Percentiles rank a stretch among this genome's conserved stretches.
Conservation (phyloP, 1,140 invertebrate species). For the Achatina immaculata region DNA sequence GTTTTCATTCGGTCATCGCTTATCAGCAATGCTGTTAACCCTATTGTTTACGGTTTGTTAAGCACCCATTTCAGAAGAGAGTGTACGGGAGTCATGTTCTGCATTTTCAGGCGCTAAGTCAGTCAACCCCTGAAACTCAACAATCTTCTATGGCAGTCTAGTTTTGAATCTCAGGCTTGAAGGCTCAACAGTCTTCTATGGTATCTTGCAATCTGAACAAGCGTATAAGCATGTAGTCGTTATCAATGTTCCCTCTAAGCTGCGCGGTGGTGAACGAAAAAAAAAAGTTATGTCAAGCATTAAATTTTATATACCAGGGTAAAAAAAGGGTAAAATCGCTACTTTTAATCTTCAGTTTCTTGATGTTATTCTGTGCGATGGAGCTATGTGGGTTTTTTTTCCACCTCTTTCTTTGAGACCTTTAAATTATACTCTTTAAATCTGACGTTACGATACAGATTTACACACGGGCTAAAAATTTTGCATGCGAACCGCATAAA, state of each 20-base stretch:
- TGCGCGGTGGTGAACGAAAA: background rate
- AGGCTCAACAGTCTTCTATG: background rate
- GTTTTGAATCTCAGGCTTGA: background rate
- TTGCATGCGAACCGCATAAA: too few relatives aligned
- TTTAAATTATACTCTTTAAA: too few relatives aligned
- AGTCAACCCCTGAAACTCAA: background rate
- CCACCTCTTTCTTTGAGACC: too few relatives aligned
- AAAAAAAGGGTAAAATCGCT: background rate
- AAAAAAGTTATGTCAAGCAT: background rate
- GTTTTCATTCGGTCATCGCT: slow-evolving; percentile 56
- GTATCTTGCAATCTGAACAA: background rate
- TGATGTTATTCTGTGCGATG: too few relatives aligned
- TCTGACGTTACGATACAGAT: too few relatives aligned
- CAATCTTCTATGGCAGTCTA: background rate
- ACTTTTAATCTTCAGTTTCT: background rate
- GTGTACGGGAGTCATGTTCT: slow-evolving; percentile 40
- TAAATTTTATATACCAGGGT: background rate
- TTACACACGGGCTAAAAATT: too few relatives aligned
- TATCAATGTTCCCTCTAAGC: background rate
- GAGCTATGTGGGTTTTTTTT: too few relatives aligned
- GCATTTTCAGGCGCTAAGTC: background rate
- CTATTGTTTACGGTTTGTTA: slow-evolving; percentile 54
- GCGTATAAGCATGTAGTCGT: background rate
- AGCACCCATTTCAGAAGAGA: slow-evolving; percentile 52
- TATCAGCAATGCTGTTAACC: slow-evolving; percentile 56